These are phyloP conservation scores for Drosophila phalerata DNA, from an alignment of 2,888 invertebrate genomes.

Conservation along the genomic window DNA sequence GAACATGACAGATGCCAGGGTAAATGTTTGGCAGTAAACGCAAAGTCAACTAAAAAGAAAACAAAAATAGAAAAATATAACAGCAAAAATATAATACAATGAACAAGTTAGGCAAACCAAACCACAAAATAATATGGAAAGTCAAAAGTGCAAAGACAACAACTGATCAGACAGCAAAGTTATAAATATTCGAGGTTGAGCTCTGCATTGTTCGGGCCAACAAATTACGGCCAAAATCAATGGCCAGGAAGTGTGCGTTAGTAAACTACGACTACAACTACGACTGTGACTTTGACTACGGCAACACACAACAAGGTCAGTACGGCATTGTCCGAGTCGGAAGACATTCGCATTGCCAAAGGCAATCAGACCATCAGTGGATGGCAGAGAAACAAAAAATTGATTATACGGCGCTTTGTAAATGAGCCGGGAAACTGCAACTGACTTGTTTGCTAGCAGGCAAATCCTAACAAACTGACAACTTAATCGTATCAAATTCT, in stretches of 20 bases:
- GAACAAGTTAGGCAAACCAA: conserved; percentile 31
- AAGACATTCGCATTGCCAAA: conserved; percentile 37
- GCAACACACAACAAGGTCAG: conserved; percentile 56
- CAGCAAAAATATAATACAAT: conserved; percentile 17
- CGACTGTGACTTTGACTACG: conserved; percentile 16
- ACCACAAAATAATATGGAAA: conserved; percentile 24
- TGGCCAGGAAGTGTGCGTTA: conserved; percentile 56
- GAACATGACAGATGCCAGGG: conserved; percentile 25
- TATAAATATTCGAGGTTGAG: conserved; percentile 66
- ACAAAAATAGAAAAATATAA: neutral
- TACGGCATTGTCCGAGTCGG: conserved; percentile 43
- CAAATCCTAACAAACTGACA: conserved; percentile 31
- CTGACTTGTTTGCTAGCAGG: conserved; percentile 47
- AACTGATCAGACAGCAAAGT: conserved; percentile 36
- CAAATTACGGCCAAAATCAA: conserved; percentile 69
- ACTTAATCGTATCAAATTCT: conserved; percentile 19
- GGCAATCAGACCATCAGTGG: conserved; percentile 26
- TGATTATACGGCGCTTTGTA: conserved; percentile 43
- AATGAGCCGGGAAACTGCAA: conserved; percentile 55
- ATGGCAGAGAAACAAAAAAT: conserved; percentile 32
- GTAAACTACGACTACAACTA: conserved; percentile 15
- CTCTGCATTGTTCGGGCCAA: conserved; percentile 52
- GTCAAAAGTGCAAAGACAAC: conserved; percentile 40
- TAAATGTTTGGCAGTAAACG: conserved; percentile 37
- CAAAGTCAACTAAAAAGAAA: conserved; percentile 18